Percentiles rank a stretch among this genome's conserved stretches.
Conservation (phyloP, 2,797 vertebrate species). For the Nothura maculosa region DNA sequence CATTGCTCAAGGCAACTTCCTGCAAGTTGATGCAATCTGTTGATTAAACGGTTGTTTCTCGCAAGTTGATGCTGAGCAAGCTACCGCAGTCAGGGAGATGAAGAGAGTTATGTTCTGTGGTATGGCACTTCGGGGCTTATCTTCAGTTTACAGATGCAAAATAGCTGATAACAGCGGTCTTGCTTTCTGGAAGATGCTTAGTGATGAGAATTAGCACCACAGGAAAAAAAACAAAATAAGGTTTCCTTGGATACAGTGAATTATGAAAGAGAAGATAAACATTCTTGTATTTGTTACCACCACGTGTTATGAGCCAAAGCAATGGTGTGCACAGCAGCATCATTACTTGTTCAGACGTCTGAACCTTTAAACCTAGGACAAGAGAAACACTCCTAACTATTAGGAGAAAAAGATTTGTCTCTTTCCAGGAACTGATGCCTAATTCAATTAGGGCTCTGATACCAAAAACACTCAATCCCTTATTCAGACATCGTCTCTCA, state of each 20-base stretch:
- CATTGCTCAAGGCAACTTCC: constrained; percentile 69
- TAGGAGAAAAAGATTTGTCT: background rate
- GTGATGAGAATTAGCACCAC: background rate
- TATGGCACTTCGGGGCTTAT: background rate
- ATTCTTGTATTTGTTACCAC: background rate
- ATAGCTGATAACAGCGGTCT: background rate
- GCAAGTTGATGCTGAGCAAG: constrained; percentile 66
- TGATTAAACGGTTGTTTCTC: constrained; percentile 71
- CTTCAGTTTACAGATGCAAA: background rate
- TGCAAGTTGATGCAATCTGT: constrained; percentile 57
- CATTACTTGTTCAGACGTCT: background rate
- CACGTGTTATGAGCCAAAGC: background rate
- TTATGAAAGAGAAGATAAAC: constrained; percentile 21
- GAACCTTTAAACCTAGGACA: background rate
- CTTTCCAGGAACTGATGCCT: background rate
- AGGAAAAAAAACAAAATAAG: background rate
- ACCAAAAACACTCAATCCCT: background rate
- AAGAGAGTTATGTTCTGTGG: background rate
- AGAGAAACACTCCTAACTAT: background rate
- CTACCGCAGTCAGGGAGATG: constrained; percentile 33
- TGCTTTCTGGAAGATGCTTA: background rate
- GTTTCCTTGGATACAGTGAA: background rate
- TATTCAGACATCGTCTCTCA: background rate
- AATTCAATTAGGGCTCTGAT: background rate
- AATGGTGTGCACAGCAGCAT: background rate